phyloP scores from a whole-genome alignment of 2,797 vertebrate species.

The Spondyliosoma cantharus region DNA sequence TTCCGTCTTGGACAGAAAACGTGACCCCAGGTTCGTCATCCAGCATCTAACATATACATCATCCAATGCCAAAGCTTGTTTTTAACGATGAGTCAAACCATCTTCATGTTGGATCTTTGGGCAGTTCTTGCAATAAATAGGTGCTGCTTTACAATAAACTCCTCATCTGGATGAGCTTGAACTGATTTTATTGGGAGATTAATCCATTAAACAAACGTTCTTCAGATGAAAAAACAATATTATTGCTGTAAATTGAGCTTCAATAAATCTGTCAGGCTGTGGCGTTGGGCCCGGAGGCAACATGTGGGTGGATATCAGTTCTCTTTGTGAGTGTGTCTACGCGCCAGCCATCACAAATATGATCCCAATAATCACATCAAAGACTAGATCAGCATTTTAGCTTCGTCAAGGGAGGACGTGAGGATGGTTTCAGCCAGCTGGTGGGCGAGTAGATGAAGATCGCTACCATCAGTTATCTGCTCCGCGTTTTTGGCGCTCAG shows the following conservation, averaged over 20 bases:
- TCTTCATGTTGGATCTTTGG: conserved; percentile 1
- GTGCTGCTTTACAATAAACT: background rate
- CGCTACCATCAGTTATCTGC: background rate
- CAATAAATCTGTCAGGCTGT: background rate
- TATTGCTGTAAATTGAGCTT: conserved; percentile 9
- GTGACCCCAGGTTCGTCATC: background rate
- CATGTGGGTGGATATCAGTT: background rate
- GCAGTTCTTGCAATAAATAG: background rate
- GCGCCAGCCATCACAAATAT: conserved; percentile 7
- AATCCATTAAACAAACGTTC: background rate
- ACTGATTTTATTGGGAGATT: conserved; percentile 1
- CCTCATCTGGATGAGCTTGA: background rate
- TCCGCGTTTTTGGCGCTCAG: conserved; percentile 19
- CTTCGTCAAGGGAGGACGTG: conserved; percentile 68
- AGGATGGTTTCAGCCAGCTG: conserved; percentile 75
- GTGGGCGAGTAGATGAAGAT: conserved; percentile 61
- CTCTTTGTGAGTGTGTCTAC: background rate
- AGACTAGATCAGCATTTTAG: conserved; percentile 34
- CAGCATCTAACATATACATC: background rate
- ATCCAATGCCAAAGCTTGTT: background rate
- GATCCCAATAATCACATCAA: background rate
- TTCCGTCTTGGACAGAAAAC: background rate
- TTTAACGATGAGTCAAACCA: background rate
- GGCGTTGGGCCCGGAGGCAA: background rate
- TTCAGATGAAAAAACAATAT: background rate